A percentile compares a stretch with the other conserved stretches of the same genome.
phyloP scores from a whole-genome alignment of 1,140 invertebrate genomes.

The Drosophila nigromelanica region DNA sequence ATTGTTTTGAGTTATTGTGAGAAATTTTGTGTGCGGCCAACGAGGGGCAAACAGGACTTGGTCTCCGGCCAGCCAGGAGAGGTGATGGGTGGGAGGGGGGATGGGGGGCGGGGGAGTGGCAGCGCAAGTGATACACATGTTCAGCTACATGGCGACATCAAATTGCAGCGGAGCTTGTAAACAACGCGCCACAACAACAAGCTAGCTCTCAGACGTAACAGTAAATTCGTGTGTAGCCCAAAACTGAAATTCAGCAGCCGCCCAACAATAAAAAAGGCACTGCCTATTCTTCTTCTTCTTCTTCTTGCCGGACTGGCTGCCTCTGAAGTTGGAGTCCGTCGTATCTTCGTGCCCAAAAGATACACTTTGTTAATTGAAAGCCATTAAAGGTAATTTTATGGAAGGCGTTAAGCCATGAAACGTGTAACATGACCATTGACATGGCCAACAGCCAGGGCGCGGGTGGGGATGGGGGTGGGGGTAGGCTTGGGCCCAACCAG shows the following conservation, averaged over 20 bases:
- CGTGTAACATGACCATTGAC: slow-evolving; percentile 84
- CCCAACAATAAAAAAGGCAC: slow-evolving; percentile 12
- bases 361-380: slow-evolving; percentile 84
- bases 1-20: slow-evolving; percentile 84
- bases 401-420: slow-evolving; percentile 84
- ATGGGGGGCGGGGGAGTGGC: not conserved
- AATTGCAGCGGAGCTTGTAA: slow-evolving; percentile 54
- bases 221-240: slow-evolving; percentile 70
- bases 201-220: slow-evolving; percentile 62
- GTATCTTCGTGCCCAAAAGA: slow-evolving; percentile 74
- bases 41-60: slow-evolving; percentile 2
- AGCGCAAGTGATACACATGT: slow-evolving; percentile 77
- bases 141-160: slow-evolving; percentile 77
- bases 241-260: slow-evolving; percentile 18
- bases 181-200: slow-evolving; percentile 39
- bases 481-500: not conserved
- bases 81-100: not conserved
- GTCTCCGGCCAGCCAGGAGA: slow-evolving; percentile 1
- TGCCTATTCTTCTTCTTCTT: not conserved
- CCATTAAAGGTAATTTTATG: slow-evolving; percentile 84
- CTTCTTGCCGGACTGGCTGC: slow-evolving; percentile 5
- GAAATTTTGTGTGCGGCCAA: slow-evolving; percentile 57
- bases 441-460: slow-evolving; percentile 51
- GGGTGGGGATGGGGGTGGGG: not conserved
- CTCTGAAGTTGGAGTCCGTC: slow-evolving; percentile 50